Evolutionary conservation across 2,888 invertebrate genomes (phyloP).

Genomic region (Onchidella celtica): DNA sequence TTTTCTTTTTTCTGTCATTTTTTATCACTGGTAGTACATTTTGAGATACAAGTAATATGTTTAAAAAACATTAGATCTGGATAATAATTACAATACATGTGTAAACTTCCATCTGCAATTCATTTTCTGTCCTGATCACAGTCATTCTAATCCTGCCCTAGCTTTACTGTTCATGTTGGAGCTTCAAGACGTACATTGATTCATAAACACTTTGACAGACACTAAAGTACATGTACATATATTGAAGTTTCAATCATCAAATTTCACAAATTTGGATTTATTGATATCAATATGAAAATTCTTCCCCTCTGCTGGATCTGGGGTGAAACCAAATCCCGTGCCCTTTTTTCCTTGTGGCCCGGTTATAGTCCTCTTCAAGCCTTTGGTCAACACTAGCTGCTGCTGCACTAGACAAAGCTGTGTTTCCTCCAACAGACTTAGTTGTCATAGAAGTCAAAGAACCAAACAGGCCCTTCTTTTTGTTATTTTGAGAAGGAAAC

Average conservation of each 20-base stretch:
- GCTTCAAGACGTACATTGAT: no score
- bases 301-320: conserved; percentile 66
- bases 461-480: conserved; percentile 53
- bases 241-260: conserved; percentile 64
- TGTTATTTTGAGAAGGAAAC: neutral
- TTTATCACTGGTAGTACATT: no score
- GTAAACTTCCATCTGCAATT: no score
- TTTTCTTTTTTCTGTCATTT: no score
- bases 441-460: conserved; percentile 19
- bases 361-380: conserved; percentile 66
- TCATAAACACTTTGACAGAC: no score
- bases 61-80: no score
- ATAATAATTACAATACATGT: no score
- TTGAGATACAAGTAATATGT: no score
- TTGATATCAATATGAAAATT: conserved; percentile 69
- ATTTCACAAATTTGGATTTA: conserved; percentile 65
- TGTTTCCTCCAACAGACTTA: neutral
- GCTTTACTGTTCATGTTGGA: no score
- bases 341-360: conserved; percentile 63
- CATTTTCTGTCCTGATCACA: no score
- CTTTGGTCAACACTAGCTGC: conserved; percentile 57
- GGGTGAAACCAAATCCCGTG: conserved; percentile 67
- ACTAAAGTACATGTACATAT: neutral
- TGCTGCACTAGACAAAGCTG: conserved; percentile 35
- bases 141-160: no score